Percentiles rank a stretch among this genome's conserved stretches.
Conservation (phyloP, 23 tunicate species). For the Pegea sp. region DNA sequence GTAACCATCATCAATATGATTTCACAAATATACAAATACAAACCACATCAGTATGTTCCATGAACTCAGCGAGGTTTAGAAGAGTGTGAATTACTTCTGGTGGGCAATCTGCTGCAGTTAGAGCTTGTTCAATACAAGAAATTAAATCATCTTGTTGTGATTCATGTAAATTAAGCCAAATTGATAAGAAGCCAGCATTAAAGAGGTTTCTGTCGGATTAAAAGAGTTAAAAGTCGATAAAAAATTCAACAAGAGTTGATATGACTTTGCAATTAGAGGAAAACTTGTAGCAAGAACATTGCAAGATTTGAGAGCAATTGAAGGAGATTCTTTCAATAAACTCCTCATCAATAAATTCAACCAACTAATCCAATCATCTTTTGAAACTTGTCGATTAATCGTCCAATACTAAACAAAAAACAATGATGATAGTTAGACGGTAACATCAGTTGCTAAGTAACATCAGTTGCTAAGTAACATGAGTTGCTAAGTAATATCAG, state of each 20-base stretch:
- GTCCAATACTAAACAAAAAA: too few relatives aligned
- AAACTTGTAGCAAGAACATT: constrained; percentile 51
- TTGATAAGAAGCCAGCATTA: constrained; percentile 76
- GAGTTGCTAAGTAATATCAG: too few relatives aligned
- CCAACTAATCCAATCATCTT: constrained; percentile 91
- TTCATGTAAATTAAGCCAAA: constrained; percentile 79
- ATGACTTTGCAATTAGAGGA: constrained; percentile 61
- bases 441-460: too few relatives aligned
- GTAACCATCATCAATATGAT: too few relatives aligned
- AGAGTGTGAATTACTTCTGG: constrained; percentile 84
- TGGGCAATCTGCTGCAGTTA: constrained; percentile 62
- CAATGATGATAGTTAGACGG: too few relatives aligned
- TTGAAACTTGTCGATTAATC: too few relatives aligned
- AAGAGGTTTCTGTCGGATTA: constrained; percentile 33
- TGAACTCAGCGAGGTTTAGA: constrained; percentile 72
- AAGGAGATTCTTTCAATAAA: constrained; percentile 71
- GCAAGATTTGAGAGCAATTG: constrained; percentile 71
- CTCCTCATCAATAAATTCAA: constrained; percentile 40
- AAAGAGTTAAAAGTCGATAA: background rate
- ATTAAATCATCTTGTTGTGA: constrained; percentile 69
- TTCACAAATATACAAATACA: too few relatives aligned
- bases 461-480: too few relatives aligned
- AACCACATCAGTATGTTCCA: constrained; percentile 88
- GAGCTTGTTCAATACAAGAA: constrained; percentile 23
- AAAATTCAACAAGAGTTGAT: background rate